A percentile compares a stretch with the other conserved stretches of the same genome.
These are phyloP conservation scores for Caenorhabditis afra DNA, from an alignment of 2,888 invertebrate genomes.

Conservation along the genomic window DNA sequence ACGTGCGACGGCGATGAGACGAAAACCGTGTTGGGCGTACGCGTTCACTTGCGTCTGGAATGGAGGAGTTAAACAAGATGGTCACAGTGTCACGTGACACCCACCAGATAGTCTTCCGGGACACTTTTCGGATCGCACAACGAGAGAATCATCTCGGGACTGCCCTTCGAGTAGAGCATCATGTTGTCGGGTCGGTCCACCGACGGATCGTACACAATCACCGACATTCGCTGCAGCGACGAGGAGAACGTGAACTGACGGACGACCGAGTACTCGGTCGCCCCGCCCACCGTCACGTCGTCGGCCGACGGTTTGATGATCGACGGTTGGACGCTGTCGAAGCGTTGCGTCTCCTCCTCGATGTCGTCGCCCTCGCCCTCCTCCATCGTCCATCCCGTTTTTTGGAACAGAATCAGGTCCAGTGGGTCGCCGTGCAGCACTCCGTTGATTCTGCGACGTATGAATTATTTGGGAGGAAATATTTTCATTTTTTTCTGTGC, in stretches of 20 bases:
- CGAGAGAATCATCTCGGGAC: conserved; percentile 80
- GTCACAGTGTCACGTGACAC: background rate
- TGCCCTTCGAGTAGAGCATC: conserved; percentile 82
- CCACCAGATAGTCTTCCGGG: conserved; percentile 82
- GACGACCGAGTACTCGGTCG: conserved; percentile 82
- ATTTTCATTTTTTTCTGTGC: no score
- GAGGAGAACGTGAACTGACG: conserved; percentile 82
- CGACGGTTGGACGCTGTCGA: conserved; percentile 63
- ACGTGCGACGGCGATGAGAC: conserved; percentile 83
- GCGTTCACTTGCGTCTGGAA: conserved; percentile 79
- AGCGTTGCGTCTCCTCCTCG: conserved; percentile 61
- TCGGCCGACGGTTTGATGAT: conserved; percentile 53
- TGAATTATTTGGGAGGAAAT: no score
- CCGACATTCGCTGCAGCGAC: conserved; percentile 83
- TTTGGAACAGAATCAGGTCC: conserved; percentile 83
- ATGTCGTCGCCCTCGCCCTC: conserved; percentile 67
- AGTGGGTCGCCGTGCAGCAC: conserved; percentile 82
- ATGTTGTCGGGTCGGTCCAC: conserved; percentile 75
- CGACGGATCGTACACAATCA: conserved; percentile 81
- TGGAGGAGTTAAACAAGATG: no score
- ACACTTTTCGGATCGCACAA: conserved; percentile 83
- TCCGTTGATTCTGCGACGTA: conserved; percentile 86
- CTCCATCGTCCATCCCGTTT: conserved; percentile 81
- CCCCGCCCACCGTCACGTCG: background rate
- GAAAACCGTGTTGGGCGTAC: conserved; percentile 82